Base-by-base conservation (phyloP, 23 tunicate species). In the Halocynthia aurantium region DNA sequence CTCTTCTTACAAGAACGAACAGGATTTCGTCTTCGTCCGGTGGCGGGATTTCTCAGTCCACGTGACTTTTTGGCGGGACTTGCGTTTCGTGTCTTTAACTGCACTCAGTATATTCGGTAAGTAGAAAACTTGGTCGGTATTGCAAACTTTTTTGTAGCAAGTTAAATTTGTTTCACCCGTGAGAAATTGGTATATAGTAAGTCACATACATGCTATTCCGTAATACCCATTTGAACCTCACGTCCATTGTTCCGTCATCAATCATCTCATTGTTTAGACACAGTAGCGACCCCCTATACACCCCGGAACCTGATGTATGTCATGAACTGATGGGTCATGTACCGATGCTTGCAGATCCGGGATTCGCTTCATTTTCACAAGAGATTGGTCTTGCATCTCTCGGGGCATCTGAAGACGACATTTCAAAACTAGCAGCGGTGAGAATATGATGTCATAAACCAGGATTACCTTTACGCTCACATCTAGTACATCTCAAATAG, bases 221-320 rank as follows among this genome's bases (percentile, higher is more conserved):
- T n/a, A 31, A 31, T 31, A 31, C 44, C 1, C 44, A 31, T 31
- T 31, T 31, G 4, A 31, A 31, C 44, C 44, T 31, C 44, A 31
- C 44, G 44, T 31, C 1, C 44, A 31, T 31, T 31, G 44, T 31
- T 31, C 4, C 44, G 44, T 31, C 44, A 31, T 31, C 4, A 31
- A 19, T 68, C 19, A 18, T 71, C 6, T 71, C 22, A 0, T n/a
- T 83, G 67, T 79, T 49, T 72, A 86, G 99, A 61, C 99, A 96
- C 69, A 52, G 72, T 22, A 85, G 93, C 49, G 87, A 96, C 60
- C 99, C 99, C 50, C 81, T 88, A 52, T 96, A 96, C 84, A 96
- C 99, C 8, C 99, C 99, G 10, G 99, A 96, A 76, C 99, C 99
- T 5, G 99, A 96, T 75, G 76, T 96, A 2, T 96, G 99, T 58